A percentile compares a stretch with the other conserved stretches of the same genome.
phyloP scores from a whole-genome alignment of 1,140 invertebrate genomes.

The Drosophila bipectinata region DNA sequence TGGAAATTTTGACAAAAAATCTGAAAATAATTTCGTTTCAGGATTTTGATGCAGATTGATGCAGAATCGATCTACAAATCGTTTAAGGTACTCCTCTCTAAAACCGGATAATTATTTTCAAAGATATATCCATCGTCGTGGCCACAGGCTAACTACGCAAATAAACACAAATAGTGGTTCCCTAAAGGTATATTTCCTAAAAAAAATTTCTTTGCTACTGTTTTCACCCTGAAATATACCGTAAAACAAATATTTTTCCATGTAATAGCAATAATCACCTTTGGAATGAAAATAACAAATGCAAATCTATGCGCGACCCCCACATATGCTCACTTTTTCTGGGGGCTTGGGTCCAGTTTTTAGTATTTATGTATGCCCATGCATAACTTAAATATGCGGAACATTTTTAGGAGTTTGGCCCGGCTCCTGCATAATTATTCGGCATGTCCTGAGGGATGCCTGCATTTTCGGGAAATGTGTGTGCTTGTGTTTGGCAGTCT shows the following conservation, averaged over 20 bases:
- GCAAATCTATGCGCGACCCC: conserved; percentile 34
- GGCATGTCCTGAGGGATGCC: conserved; percentile 10
- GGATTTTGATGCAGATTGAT: no score
- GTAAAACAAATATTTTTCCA: conserved; percentile 13
- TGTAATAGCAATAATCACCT: conserved; percentile 15
- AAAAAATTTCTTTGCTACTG: background rate
- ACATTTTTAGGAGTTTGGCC: conserved; percentile 29
- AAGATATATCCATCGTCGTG: no score
- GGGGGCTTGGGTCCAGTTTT: background rate
- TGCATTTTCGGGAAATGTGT: conserved; percentile 2
- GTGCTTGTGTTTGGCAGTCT: conserved; percentile 11
- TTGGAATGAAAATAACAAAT: conserved; percentile 17
- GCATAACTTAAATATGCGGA: conserved; percentile 38
- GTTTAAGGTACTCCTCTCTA: no score
- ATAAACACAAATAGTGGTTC: background rate
- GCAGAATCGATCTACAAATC: no score
- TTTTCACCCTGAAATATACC: background rate
- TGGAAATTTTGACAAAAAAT: no score
- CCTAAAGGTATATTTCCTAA: no score
- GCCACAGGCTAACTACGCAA: no score
- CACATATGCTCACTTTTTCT: conserved; percentile 35
- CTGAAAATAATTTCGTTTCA: no score
- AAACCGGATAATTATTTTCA: no score
- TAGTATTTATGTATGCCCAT: conserved; percentile 28
- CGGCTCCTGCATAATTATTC: conserved; percentile 39